Evolutionary conservation across 2,888 invertebrate genomes (phyloP).

Genomic region (Erebia aethiops): DNA sequence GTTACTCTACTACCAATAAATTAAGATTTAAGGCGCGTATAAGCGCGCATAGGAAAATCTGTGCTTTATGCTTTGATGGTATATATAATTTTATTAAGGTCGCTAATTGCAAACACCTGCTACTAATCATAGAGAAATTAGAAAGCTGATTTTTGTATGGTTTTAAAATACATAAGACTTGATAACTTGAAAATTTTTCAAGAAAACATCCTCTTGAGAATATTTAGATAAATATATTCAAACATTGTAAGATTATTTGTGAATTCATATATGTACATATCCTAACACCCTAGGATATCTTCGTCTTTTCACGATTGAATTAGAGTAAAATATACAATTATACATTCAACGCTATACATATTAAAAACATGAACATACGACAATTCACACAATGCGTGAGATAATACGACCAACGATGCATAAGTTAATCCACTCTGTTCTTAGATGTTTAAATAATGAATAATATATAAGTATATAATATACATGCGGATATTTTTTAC

Average conservation of each 20-base stretch:
- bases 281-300: neutral
- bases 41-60: slow-evolving; percentile 52
- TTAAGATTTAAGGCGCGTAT: slow-evolving; percentile 62
- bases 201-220: neutral
- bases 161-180: neutral
- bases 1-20: slow-evolving; percentile 54
- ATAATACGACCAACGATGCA: no score
- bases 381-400: no score
- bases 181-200: neutral
- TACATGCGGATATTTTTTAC: no score
- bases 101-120: no score
- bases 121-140: neutral
- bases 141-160: no score
- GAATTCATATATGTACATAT: neutral
- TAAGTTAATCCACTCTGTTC: no score
- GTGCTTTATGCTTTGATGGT: slow-evolving; percentile 46
- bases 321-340: no score
- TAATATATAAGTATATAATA: no score
- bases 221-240: neutral
- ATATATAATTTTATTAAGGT: neutral
- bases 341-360: no score
- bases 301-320: neutral
- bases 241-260: neutral
- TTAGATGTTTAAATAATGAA: no score
- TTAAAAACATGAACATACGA: no score